Evolutionary conservation across 2,888 invertebrate genomes (phyloP).

Genomic region (Ormia ochracea): DNA sequence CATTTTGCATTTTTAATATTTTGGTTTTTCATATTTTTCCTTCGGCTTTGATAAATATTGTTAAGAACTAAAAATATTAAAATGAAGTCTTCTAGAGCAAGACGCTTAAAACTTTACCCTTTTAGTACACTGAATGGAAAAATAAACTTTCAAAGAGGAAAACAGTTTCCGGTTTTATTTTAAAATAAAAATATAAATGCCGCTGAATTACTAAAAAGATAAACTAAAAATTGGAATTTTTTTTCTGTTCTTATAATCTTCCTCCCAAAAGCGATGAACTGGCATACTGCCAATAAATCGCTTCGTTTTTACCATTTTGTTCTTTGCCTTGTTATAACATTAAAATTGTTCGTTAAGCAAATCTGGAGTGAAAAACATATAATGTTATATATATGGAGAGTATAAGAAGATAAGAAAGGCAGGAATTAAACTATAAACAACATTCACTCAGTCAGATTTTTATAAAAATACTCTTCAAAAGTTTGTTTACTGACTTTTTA

Average conservation of each 20-base stretch:
- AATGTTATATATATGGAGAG: constrained; percentile 1
- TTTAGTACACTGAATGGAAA: neutral
- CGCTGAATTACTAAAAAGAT: constrained; percentile 33
- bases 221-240: constrained; percentile 29
- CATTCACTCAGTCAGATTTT: constrained; percentile 39
- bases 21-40: too few species aligned
- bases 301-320: neutral
- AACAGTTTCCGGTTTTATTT: neutral
- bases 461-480: constrained; percentile 47
- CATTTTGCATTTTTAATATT: too few species aligned
- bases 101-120: neutral
- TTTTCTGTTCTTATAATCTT: constrained; percentile 26
- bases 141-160: neutral
- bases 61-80: neutral
- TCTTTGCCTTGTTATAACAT: constrained; percentile 15
- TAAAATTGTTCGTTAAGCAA: constrained; percentile 26
- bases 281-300: constrained; percentile 40
- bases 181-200: constrained; percentile 28
- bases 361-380: constrained; percentile 10
- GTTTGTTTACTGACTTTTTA: constrained; percentile 42
- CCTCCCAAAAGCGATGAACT: constrained; percentile 32
- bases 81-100: neutral
- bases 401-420: neutral
- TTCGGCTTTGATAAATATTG: too few species aligned
- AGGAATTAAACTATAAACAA: constrained; percentile 51